Evolutionary conservation across 2,113 vertebrate genomes (phyloP).

Genomic region (Aegithalos caudatus): DNA sequence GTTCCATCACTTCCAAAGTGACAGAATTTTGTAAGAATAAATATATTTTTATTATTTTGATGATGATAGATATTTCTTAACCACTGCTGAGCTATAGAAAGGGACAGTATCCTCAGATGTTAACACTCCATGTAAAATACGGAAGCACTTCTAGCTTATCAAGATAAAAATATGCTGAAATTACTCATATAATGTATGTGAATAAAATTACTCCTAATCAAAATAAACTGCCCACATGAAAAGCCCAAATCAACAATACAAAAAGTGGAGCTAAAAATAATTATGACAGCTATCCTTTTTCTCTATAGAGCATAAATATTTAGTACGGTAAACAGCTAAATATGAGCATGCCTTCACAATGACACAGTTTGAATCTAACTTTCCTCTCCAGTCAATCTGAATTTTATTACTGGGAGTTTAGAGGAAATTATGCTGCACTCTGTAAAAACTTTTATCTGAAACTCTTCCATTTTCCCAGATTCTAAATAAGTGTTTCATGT

Average conservation of each 20-base stretch:
- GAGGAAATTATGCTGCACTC: neutral
- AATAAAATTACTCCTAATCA: slow-evolving; percentile 31
- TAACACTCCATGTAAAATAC: slow-evolving; percentile 36
- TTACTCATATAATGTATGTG: neutral
- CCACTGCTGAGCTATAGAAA: neutral
- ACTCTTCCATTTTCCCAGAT: neutral
- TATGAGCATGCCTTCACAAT: neutral
- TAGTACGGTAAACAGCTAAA: slow-evolving; percentile 3
- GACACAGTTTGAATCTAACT: neutral
- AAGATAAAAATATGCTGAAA: slow-evolving; percentile 41
- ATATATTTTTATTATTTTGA: neutral
- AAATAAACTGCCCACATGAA: slow-evolving; percentile 27
- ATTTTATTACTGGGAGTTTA: neutral
- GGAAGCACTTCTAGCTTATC: slow-evolving; percentile 25
- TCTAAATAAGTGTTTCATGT: neutral
- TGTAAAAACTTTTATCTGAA: neutral
- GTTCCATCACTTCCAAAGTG: neutral
- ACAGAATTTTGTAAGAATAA: neutral
- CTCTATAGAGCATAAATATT: neutral
- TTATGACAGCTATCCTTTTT: neutral
- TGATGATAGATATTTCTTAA: neutral
- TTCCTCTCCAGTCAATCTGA: neutral
- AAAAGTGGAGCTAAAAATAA: neutral
- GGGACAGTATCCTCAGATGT: slow-evolving; percentile 11
- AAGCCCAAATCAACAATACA: slow-evolving; percentile 12